Percentiles rank a stretch among this genome's conserved stretches.
Conservation (phyloP, 2,797 vertebrate species). For the Neoniphon sammara region DNA sequence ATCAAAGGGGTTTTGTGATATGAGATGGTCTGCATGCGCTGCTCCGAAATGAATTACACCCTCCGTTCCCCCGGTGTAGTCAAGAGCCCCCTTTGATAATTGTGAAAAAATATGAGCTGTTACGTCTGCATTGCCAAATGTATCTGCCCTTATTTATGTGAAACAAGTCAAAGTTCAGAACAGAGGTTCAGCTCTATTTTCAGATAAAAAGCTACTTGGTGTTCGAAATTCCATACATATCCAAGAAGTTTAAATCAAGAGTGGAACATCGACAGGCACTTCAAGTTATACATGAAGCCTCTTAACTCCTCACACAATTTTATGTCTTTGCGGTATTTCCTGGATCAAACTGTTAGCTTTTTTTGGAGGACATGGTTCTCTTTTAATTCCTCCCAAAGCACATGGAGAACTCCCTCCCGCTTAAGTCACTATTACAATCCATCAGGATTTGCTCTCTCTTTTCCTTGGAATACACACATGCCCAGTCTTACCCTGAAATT, state of each 20-base stretch:
- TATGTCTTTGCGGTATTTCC: conserved; percentile 67
- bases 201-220: conserved; percentile 78
- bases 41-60: conserved; percentile 57
- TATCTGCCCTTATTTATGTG: conserved; percentile 69
- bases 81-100: conserved; percentile 62
- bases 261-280: conserved; percentile 77
- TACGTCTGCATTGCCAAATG: conserved; percentile 71
- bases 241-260: conserved; percentile 81
- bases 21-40: conserved; percentile 57
- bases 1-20: conserved; percentile 75
- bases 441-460: conserved; percentile 55
- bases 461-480: conserved; percentile 33
- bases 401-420: conserved; percentile 50
- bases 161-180: conserved; percentile 78
- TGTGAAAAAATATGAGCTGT: conserved; percentile 63
- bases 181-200: conserved; percentile 62
- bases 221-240: conserved; percentile 79
- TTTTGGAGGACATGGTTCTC: conserved; percentile 55
- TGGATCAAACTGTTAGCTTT: conserved; percentile 63
- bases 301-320: conserved; percentile 66
- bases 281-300: conserved; percentile 89
- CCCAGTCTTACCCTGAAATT: not conserved
- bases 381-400: conserved; percentile 60
- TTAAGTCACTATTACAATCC: conserved; percentile 57
- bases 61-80: conserved; percentile 42